These are phyloP conservation scores for Pseudorhombus dupliciocellatus DNA, from an alignment of 2,113 vertebrate genomes.

Conservation along the genomic window DNA sequence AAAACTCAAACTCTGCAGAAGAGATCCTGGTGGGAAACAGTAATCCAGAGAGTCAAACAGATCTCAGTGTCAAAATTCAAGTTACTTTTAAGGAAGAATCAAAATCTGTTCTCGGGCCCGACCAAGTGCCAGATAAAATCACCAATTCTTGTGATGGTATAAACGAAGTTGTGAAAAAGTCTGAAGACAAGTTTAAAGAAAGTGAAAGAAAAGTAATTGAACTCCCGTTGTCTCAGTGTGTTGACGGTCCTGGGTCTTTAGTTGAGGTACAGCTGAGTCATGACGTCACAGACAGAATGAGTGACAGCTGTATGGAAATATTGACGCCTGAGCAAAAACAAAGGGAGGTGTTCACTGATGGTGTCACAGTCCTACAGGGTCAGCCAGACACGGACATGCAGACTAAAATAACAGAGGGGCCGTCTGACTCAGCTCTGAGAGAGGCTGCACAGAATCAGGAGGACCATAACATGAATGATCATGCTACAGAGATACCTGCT, in stretches of 20 bases:
- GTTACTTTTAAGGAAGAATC: constrained; percentile 36
- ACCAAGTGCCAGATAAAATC: constrained; percentile 22
- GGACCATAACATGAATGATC: constrained; percentile 16
- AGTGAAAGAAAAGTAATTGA: constrained; percentile 31
- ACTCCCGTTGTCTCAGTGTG: constrained; percentile 6
- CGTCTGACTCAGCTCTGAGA: not conserved
- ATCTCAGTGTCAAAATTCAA: constrained; percentile 53
- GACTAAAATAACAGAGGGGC: constrained; percentile 26
- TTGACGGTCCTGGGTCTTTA: constrained; percentile 11
- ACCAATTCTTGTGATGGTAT: constrained; percentile 26
- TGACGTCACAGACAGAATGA: not conserved
- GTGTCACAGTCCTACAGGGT: constrained; percentile 21
- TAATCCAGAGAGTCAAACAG: constrained; percentile 29
- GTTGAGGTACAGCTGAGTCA: constrained; percentile 18
- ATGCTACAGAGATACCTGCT: constrained; percentile 7
- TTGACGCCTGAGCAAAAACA: constrained; percentile 26
- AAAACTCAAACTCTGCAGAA: constrained; percentile 1
- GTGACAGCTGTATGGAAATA: constrained; percentile 19
- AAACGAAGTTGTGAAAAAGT: constrained; percentile 19
- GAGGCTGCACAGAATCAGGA: constrained; percentile 21
- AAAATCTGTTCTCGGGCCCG: constrained; percentile 18
- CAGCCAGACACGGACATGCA: not conserved
- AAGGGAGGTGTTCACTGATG: constrained; percentile 14
- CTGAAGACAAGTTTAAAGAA: constrained; percentile 44
- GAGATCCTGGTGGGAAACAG: constrained; percentile 9